Evolutionary conservation across 2,888 invertebrate species (phyloP), one percentile per base, ranked within the genome.

Genomic region (Eupelmus urozonus): DNA sequence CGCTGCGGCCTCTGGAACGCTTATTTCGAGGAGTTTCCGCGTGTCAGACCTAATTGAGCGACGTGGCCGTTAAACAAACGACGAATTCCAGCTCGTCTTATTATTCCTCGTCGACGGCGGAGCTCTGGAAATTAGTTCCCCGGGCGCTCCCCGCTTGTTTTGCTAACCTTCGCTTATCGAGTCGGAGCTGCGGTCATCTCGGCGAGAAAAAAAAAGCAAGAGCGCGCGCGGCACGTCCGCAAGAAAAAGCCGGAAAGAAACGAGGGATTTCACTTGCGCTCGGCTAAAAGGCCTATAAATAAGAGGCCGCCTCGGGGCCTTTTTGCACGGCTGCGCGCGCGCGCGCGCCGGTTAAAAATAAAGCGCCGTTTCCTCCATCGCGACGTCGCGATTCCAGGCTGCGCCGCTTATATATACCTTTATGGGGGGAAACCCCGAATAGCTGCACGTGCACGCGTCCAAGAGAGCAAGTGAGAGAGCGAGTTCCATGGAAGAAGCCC

Each of bases 361-460:
- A 76, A 55, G 18, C 16, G 60, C 29, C 81, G 81, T 82, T 83
- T 82, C 81, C 84, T 82, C 82, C 80, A 53, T 71, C 57, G 42
- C 60, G 51, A 34, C 23, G 42, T 45, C 67, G 53, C 51, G 79
- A 80, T 80, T 62, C 71, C 70, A 65, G 45, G 29, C 63, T 72
- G 72, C 77, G 75, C 65, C 70, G 76, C 29, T 60, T 77, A 34
- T 65, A 59, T 70, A 71, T 82, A 82, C 83, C 85, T 86, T 86
- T 87, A 88, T 85, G 75, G 81, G 71, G 86, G 85, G 85, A 84
- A 88, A 87, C 87, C 88, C 86, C 87, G 87, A 89, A 88, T 88
- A 88, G 87, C 86, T 80, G 3, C 34, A 9, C n/a, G 34, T 34
- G 7, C 53, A 20, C 20, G 83, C n/a, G n/a, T n/a, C n/a, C n/a